Evolutionary conservation across 2,888 invertebrate genomes (phyloP), one percentile per base, ranked within the genome.

Genomic region (Cerastis leucographa): DNA sequence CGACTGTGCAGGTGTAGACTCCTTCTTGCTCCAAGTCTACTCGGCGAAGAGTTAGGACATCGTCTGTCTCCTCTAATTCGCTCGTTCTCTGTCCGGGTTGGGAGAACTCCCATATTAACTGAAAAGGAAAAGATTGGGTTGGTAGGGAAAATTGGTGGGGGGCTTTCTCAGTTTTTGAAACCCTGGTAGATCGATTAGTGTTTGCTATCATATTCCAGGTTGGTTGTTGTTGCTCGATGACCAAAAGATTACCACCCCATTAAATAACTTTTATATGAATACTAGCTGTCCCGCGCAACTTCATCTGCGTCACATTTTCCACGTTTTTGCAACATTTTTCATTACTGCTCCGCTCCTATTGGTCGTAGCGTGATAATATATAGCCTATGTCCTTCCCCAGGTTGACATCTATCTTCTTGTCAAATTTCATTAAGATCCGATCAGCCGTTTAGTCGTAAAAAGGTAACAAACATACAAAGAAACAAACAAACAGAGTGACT

Each of bases 51-150:
- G 87, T 88, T 64, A 95, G 88, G 22, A 94, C 90, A 76, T 95
- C 93, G 0, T 88, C 89, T 0, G 84, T 87, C 0, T 76, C 79
- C 80, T 94, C 94, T 86, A 95, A 84, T 81, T 93, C 93, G 0
- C 88, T 87, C 1, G 88, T 90, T 40, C 92, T 89, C 59, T 90
- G 89, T 0, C 90, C 93, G 0, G 92, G 91, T 0, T 91, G 89
- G 3, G 91, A 91, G 56, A 90, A 78, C 85, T 93, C 87, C 96
- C 96, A 96, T 64, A 91, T 88, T 68, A 96, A 62, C 96, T 96
- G 88, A 0, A 90, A 90, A 89, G 6, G 51, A 59, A 5, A 64
- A 35, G 0, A 61, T 22, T 4, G 2, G 2, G 29, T 54, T 61
- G 3, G 49, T 40, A 3, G 14, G 35, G 25, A 44, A 59, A 22